These are phyloP conservation scores for Diarsia dahlii DNA, from an alignment of 2,888 invertebrate genomes.

Conservation along the genomic window DNA sequence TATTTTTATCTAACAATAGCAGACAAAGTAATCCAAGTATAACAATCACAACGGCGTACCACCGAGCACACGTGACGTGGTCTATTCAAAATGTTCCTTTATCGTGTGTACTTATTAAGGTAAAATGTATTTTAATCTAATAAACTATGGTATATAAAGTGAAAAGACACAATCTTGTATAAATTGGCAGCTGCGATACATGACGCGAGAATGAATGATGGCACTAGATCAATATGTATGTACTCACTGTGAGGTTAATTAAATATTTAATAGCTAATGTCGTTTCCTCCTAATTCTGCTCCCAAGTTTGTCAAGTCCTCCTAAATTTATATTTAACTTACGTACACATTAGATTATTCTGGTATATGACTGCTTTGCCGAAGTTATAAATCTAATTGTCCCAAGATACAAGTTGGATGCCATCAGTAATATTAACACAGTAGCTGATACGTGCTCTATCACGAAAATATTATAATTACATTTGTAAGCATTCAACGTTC, in stretches of 20 bases:
- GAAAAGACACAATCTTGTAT: conserved; percentile 62
- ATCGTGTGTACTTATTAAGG: conserved; percentile 57
- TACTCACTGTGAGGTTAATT: conserved; percentile 60
- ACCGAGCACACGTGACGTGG: conserved; percentile 35
- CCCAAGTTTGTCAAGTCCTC: conserved; percentile 34
- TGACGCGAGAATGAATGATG: conserved; percentile 41
- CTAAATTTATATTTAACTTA: conserved; percentile 42
- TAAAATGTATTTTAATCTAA: conserved; percentile 62
- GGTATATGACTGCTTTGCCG: conserved; percentile 29
- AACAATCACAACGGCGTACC: conserved; percentile 20
- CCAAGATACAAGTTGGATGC: conserved; percentile 27
- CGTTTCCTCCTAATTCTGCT: conserved; percentile 42
- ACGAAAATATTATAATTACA: conserved; percentile 16
- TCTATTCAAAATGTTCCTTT: conserved; percentile 57
- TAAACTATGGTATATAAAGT: conserved; percentile 58
- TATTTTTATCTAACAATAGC: conserved; percentile 19
- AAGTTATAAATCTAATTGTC: conserved; percentile 50
- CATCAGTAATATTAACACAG: conserved; percentile 36
- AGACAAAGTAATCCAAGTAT: conserved; percentile 19
- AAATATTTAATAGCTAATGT: conserved; percentile 54
- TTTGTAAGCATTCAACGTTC: conserved; percentile 18
- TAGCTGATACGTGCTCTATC: conserved; percentile 21
- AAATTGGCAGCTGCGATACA: conserved; percentile 55
- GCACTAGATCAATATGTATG: conserved; percentile 57
- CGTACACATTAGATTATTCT: conserved; percentile 43